Evolutionary conservation across 2,888 invertebrate species (phyloP), one percentile per base, ranked within the genome.

Genomic region (Ceratothoa steindachneri): DNA sequence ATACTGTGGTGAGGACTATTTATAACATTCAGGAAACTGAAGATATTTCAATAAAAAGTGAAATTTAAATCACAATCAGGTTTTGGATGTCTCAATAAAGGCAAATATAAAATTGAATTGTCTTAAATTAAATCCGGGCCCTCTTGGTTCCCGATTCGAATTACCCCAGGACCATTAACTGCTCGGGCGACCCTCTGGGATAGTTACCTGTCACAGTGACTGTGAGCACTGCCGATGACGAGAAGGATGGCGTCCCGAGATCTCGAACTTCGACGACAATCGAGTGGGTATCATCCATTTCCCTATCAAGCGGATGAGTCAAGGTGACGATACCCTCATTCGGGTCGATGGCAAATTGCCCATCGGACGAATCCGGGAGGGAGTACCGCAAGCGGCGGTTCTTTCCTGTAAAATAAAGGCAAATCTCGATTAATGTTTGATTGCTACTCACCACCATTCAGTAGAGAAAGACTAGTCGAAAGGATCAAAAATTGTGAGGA

Each of bases 281-380:
- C 83, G 91, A 91, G 86, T 93, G 91, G 12, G 87, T 86, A 74
- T 88, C 87, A 72, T 88, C 87, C 19, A 87, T 84, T 86, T 97
- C 95, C 66, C 71, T 71, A 85, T 97, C 96, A 9, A 98, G 86
- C 3, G 90, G 87, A 82, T 91, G 91, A 28, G 90, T 89, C 68
- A 97, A 86, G 15, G 92, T 93, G 22, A 95, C 88, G 81, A 96
- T 92, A 73, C 95, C 95, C 83, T 91, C 94, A 82, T 91, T 90
- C 0, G 89, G 82, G 41, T 92, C 90, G 80, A 98, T 91, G 80
- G 88, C 86, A 86, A 97, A 97, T 77, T 90, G 90, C 2, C 86
- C 87, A 76, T 89, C 88, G 1, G 88, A 88, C 12, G 78, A 75
- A 82, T 90, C 90, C 29, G 67, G 71, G n/a, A 90, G 87, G 1